Evolutionary conservation across 35 echinoderm and acorn worm species (phyloP), one percentile per base, ranked within the genome.

Genomic region (Chiridota heheva): DNA sequence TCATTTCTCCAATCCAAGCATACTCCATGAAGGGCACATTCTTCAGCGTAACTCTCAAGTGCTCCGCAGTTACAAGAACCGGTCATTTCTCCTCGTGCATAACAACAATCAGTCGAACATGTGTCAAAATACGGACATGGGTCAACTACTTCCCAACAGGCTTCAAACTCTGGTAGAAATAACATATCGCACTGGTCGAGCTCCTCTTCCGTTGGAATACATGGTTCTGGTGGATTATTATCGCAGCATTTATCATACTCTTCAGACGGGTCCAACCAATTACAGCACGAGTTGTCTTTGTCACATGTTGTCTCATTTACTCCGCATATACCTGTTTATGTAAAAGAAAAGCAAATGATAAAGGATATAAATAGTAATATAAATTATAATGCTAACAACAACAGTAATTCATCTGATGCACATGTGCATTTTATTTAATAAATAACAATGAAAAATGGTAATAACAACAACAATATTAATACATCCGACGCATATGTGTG

Each of bases 1-100:
- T 85, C 72, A 36, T 67, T 69, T 30, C 88, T 76, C 88, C 88
- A 91, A 18, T 91, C 88, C 1, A 91, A 37, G 36, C 88, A 91
- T 29, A 90, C 31, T 8, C 87, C 87, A 16, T 83, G 8, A 27
- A 34, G 48, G 36, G 10, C 48, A 53, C 48, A 53, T 22, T 53
- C 48, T 13, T 56, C 46, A 18, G 62, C 83, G 57, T 91, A 91
- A 41, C 64, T 60, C 47, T 86, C 82, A 58, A 91, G 80, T 5
- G 70, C 60, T 63, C 72, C 78, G 40, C 82, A 91, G 43, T 59
- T 58, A 7, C 66, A 58, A 40, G 61, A 48, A 25, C 75, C 63
- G 29, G 75, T 60, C 3, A 78, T 78, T n/a, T n/a, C n/a, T n/a
- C n/a, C n/a, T n/a, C n/a, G n/a, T 30, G 65, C 81, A 28, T 57